Evolutionary conservation across 2,113 vertebrate genomes (phyloP).

Genomic region (Sylvicapra grimmia): DNA sequence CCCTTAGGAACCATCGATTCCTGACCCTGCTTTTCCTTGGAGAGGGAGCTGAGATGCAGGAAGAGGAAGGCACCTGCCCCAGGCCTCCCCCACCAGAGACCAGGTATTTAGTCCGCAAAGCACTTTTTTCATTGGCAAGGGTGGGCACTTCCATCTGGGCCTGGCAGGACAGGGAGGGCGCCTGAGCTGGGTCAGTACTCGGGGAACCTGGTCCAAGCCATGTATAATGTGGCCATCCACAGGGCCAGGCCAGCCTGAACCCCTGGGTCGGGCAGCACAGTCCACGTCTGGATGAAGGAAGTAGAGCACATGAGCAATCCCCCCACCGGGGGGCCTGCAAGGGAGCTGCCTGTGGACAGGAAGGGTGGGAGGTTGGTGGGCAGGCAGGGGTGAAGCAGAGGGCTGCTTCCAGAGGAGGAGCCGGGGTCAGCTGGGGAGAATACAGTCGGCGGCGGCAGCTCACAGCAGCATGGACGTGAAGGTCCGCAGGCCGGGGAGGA

Average conservation of each 20-base stretch:
- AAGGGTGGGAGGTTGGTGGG: too few species aligned
- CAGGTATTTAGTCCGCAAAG: neutral
- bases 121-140: too few species aligned
- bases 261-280: neutral
- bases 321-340: neutral
- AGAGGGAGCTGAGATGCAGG: neutral
- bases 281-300: accelerated
- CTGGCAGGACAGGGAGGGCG: neutral
- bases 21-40: neutral
- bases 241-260: neutral
- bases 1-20: neutral
- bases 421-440: neutral
- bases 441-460: accelerated
- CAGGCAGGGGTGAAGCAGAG: neutral
- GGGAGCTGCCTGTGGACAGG: neutral
- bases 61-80: neutral
- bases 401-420: too few species aligned
- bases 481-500: neutral
- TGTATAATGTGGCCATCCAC: accelerated
- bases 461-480: accelerated
- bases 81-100: neutral
- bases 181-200: neutral
- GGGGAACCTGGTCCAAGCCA: neutral
- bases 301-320: too few species aligned
- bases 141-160: neutral